Evolutionary conservation across 2,888 invertebrate species (phyloP), one percentile per base, ranked within the genome.

Genomic region (Tipula lateralis): DNA sequence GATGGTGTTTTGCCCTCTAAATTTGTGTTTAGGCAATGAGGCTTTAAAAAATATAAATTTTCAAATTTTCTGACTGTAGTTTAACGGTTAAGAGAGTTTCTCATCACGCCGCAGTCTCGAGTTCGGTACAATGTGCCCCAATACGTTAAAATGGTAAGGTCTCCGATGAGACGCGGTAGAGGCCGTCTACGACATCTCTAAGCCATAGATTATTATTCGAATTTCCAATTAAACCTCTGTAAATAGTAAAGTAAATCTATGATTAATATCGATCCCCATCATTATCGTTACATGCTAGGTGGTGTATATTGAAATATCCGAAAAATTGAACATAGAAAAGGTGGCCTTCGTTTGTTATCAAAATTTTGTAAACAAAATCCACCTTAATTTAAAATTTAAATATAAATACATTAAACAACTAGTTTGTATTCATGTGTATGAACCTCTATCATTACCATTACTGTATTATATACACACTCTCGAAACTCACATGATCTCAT

Each of bases 401-500:
- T 44, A 16, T 4, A 66, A 16, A 66, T n/a, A n/a, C 5, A 39
- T n/a, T 39, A 39, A 39, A n/a, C n/a, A n/a, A n/a, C n/a, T 39
- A 39, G n/a, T 39, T 39, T 39, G 1, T 39, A 39, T 39, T 39
- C 36, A 36, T 36, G 36, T 36, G 36, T 39, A 44, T 44, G 13
- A 44, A 44, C 32, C 32, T 5, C 32, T 32, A 5, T n/a, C n/a
- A n/a, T n/a, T n/a, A n/a, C 44, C 7, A 44, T 44, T 9, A 24
- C 24, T 66, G 24, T 5, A 19, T 4, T 66, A 24, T 66, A 66
- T 19, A 9, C n/a, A n/a, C n/a, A n/a, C n/a, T n/a, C n/a, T n/a
- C n/a, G n/a, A n/a, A n/a, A n/a, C 66, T 66, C 66, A 66, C 66
- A 66, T 66, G 66, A 66, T 66, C 19, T 66, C 66, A 66, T 24